phyloP scores from a whole-genome alignment of 2,797 vertebrate genomes.

The Pachyuromys duprasi region DNA sequence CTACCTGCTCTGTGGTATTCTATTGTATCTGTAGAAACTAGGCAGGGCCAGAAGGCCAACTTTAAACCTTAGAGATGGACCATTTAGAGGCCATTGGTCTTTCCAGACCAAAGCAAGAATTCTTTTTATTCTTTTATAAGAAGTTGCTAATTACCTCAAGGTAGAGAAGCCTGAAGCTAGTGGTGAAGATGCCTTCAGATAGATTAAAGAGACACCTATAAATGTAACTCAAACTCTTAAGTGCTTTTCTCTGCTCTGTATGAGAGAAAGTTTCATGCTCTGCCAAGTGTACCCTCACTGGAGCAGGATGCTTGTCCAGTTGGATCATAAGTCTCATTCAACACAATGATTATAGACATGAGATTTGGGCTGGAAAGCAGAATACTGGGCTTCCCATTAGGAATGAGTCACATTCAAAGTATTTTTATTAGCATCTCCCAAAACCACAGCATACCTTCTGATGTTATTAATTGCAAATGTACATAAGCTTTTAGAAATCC shows the following conservation, averaged over 20 bases:
- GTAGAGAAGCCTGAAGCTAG: background rate
- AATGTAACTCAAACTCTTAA: background rate
- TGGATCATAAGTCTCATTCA: conserved; percentile 31
- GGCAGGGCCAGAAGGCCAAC: background rate
- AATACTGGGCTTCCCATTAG: conserved; percentile 49
- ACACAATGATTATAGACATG: conserved; percentile 46
- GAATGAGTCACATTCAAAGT: conserved; percentile 60
- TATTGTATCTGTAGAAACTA: background rate
- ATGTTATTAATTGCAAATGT: conserved; percentile 49
- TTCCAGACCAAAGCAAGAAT: conserved; percentile 2
- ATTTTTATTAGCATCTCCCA: conserved; percentile 61
- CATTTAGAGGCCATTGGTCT: background rate
- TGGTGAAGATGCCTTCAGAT: background rate
- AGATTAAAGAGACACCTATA: background rate
- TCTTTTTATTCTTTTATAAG: background rate
- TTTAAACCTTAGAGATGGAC: background rate
- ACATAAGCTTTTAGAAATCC: background rate
- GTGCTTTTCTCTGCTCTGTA: background rate
- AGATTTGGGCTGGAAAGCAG: conserved; percentile 57
- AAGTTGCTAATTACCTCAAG: conserved; percentile 18
- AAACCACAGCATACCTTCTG: conserved; percentile 56
- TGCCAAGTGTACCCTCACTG: background rate
- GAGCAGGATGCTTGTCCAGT: background rate
- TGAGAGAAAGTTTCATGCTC: background rate
- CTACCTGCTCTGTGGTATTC: background rate